Base-by-base conservation (phyloP, 35 echinoderm and acorn worm species). In the Ptychodera flava region DNA sequence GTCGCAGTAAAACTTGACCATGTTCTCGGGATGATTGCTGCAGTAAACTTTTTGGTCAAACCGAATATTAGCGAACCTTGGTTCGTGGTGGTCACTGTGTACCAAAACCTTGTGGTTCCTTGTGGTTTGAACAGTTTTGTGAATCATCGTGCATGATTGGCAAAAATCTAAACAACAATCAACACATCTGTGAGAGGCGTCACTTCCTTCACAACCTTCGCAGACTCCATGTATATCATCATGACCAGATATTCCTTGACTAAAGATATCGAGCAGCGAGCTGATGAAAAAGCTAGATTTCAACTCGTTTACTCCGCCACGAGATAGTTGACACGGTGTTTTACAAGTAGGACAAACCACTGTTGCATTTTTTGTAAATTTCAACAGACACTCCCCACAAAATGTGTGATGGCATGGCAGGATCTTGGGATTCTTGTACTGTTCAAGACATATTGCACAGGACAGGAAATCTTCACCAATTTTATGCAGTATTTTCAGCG, bases 201-300 rank as follows among this genome's bases (percentile, higher is more conserved):
- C 92, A 16, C 89, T 87, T n/a, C n/a, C n/a, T 32, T 92, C 95
- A 77, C 95, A 97, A 0, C 90, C 92, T 77, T 97, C 86, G 36
- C 95, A 97, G 1, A 82, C 31, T 32, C 80, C 87, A 10, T 77
- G 83, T 1, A 85, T 83, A 31, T 92, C 93, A n/a, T n/a, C n/a
- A n/a, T n/a, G n/a, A 29, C 85, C 90, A 27, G 86, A 85, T 34
- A 90, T 88, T 78, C 94, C 94, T 29, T 85, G 90, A 29, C 89
- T 89, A 29, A 97, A 94, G 33, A 97, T 94, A 75, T 97, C 95
- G 35, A 97, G 93, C 35, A 97, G 93, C 37, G 88, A 91, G 85
- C 94, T 97, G 16, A 97, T 87, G 36, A 97, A 97, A 85, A 97
- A 97, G 31, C 94, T 97, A 79, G 93, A 92, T 14, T 92, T 89